Base-by-base conservation (phyloP, 2,888 invertebrate species). In the Thecocarcelia acutangulata region DNA sequence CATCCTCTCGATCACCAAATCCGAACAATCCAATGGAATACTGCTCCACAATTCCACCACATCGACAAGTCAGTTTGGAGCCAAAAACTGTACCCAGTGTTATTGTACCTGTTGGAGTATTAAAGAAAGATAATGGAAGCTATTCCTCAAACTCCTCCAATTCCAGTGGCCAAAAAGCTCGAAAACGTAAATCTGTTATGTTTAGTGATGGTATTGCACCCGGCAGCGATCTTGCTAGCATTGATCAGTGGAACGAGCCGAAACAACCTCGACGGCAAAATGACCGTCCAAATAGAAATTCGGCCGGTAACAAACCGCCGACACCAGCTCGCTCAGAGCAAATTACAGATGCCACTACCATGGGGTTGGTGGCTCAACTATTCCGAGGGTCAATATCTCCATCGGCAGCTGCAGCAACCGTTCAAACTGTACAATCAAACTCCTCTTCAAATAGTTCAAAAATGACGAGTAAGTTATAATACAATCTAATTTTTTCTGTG, bases 171-270 rank as follows among this genome's bases (percentile, higher is more conserved):
- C 92, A 92, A 70, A 88, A 87, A 85, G 86, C 86, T 0, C 91
- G 92, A 64, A 94, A 92, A 86, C 94, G 92, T 85, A 95, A 94
- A 91, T 95, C 93, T 85, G 97, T 97, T 58, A 96, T 96, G 93
- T 97, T 97, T 89, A 96, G 96, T 86, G 97, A 97, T 91, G 97
- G 97, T 84, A 96, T 97, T 87, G 92, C 96, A 77, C 97, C 97
- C 44, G 90, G 97, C 83, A 96, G 96, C 87, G 96, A 97, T 91
- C 91, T 96, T 86, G 95, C 96, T 76, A 95, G 95, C 89, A 87
- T 88, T 79, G 92, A 95, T 84, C 94, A 92, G 87, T 92, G 92
- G 87, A 93, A 93, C 92, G 91, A 92, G 84, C 87, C 90, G 83
- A 91, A 92, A 83, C 91, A 91, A 83, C 87, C 90, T 8, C 85